Evolutionary conservation across 2,113 vertebrate species (phyloP).

Genomic region (Lipotes vexillifer): DNA sequence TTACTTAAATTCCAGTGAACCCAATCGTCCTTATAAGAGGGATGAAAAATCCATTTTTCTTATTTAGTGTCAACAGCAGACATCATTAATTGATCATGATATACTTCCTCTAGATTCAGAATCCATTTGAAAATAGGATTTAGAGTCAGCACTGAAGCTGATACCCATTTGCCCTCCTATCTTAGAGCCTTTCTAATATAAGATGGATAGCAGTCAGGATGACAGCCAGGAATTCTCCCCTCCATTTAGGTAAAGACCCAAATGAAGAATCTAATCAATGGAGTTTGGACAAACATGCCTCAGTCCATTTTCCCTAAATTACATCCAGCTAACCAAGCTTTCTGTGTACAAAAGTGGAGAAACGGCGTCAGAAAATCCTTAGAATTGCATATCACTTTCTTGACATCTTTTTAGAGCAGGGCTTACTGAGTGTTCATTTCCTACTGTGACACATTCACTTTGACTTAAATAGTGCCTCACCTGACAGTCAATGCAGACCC

Average conservation of each 20-base stretch:
- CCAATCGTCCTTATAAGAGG: neutral
- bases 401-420: neutral
- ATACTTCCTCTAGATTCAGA: neutral
- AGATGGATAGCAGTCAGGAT: neutral
- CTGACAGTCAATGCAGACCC: conserved; percentile 95
- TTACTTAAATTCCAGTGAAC: neutral
- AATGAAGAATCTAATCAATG: neutral
- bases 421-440: neutral
- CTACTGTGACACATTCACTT: neutral
- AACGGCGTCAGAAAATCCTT: neutral
- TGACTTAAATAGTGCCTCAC: conserved; percentile 80
- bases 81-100: neutral
- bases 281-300: neutral
- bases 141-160: neutral
- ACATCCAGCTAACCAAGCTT: neutral
- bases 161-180: neutral
- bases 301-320: neutral
- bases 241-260: neutral
- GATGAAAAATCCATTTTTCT: neutral
- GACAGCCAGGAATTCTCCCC: neutral
- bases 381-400: neutral
- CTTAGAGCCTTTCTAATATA: neutral
- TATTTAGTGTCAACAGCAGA: neutral
- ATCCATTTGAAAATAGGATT: neutral
- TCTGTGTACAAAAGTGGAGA: neutral